Percentiles rank a stretch among this genome's conserved stretches.
Evolutionary conservation across 2,888 invertebrate species (phyloP).

Genomic region (Yponomeuta plumbellus): DNA sequence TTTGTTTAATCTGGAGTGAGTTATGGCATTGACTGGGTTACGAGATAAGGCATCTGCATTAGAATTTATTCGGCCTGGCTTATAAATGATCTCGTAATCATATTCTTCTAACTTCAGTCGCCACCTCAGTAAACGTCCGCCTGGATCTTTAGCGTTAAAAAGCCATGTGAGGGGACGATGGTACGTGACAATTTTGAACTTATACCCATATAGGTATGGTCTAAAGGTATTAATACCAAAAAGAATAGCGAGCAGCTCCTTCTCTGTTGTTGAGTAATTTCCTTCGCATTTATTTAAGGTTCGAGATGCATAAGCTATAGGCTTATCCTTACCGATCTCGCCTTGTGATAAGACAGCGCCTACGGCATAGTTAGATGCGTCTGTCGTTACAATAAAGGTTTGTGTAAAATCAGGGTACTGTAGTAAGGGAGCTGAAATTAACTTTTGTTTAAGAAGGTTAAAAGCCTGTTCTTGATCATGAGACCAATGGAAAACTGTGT

Average conservation of each 20-base stretch:
- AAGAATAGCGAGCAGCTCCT: constrained; percentile 13
- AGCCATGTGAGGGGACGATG: constrained; percentile 1
- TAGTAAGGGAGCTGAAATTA: constrained; percentile 18
- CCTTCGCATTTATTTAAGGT: constrained; percentile 23
- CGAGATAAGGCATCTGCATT: constrained; percentile 22
- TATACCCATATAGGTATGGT: constrained; percentile 5
- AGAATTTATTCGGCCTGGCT: constrained; percentile 21
- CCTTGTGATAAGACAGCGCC: constrained; percentile 24
- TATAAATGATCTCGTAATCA: constrained; percentile 24
- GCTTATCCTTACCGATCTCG: constrained; percentile 18
- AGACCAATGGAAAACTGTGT: constrained; percentile 16
- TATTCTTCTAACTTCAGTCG: constrained; percentile 17
- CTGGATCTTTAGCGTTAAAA: constrained; percentile 4
- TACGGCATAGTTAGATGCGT: constrained; percentile 22
- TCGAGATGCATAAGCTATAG: constrained; percentile 28
- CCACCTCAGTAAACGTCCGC: constrained; percentile 3
- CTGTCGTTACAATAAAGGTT: constrained; percentile 26
- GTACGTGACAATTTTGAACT: constrained; percentile 5
- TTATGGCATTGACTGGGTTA: too few relatives aligned
- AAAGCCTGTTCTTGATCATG: too few relatives aligned
- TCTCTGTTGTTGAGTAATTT: constrained; percentile 26
- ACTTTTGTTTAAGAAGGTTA: constrained; percentile 19
- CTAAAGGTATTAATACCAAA: constrained; percentile 8
- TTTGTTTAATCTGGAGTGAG: too few relatives aligned
- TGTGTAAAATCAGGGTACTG: constrained; percentile 24